Conservation (phyloP, 2,797 vertebrate genomes). For the Anguilla pacifica region DNA sequence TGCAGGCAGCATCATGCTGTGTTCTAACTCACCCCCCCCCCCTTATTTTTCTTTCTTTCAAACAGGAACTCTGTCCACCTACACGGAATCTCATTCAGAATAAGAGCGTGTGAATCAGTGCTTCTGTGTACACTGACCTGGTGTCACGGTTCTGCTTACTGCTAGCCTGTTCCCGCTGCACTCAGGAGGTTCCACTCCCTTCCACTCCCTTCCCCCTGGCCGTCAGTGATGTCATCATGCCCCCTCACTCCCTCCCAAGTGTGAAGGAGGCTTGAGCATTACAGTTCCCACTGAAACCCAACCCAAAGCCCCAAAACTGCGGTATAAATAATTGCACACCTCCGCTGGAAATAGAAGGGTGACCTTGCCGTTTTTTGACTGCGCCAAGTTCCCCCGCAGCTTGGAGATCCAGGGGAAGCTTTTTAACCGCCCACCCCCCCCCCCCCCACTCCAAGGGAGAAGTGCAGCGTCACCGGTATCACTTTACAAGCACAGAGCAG, state of each 20-base stretch:
- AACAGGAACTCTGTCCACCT: background rate
- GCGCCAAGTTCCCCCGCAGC: background rate
- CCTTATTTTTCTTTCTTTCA: too few species aligned
- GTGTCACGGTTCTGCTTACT: background rate
- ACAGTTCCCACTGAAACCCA: conserved; percentile 27
- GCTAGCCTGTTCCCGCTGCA: background rate
- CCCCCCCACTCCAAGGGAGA: conserved; percentile 34
- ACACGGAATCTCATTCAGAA: background rate
- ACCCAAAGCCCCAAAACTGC: conserved; percentile 16
- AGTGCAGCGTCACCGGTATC: conserved; percentile 40
- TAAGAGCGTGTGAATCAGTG: background rate
- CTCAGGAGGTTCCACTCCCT: too few species aligned
- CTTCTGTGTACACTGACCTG: background rate
- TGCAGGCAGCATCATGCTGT: too few species aligned
- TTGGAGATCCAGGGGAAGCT: conserved; percentile 22
- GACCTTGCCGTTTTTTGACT: conserved; percentile 33
- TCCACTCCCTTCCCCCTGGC: background rate
- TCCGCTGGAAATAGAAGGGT: conserved; percentile 35
- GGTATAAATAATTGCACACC: conserved; percentile 40
- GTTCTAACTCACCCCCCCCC: too few species aligned
- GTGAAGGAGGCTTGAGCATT: conserved; percentile 19
- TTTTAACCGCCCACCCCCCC: background rate
- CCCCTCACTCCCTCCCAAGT: conserved; percentile 27
- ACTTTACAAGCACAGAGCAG: conserved; percentile 32
- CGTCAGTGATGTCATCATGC: conserved; percentile 25